Conservation (phyloP, 2,113 vertebrate species). For the Leucoraja erinaceus region DNA sequence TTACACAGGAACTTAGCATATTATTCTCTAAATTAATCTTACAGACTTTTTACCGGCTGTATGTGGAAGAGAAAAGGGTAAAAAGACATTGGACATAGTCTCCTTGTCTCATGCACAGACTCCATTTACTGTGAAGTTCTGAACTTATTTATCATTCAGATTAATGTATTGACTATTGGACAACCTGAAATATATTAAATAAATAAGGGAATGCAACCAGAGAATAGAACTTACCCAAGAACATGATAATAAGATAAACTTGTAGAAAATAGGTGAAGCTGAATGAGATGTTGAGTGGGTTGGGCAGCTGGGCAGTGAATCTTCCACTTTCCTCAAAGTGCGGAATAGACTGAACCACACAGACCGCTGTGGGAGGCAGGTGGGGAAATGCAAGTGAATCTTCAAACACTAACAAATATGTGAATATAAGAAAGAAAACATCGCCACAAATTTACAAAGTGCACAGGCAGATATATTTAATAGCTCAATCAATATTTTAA, state of each 20-base stretch:
- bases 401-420: not conserved
- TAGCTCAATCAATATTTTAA: not conserved
- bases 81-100: not conserved
- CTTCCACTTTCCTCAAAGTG: slow-evolving; percentile 76
- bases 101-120: no score
- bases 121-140: not conserved
- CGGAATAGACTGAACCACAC: slow-evolving; percentile 80
- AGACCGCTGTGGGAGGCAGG: slow-evolving; percentile 61
- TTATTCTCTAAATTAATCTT: not conserved
- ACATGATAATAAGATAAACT: slow-evolving; percentile 71
- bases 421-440: not conserved
- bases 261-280: slow-evolving; percentile 78
- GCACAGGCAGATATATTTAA: not conserved
- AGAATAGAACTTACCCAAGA: slow-evolving; percentile 72
- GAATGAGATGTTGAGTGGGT: slow-evolving; percentile 67
- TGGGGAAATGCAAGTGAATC: not conserved
- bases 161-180: not conserved
- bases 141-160: not conserved
- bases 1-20: not conserved
- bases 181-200: not conserved
- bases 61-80: not conserved
- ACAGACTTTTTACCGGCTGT: not conserved
- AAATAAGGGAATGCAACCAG: not conserved
- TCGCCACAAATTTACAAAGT: not conserved
- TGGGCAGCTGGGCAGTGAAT: slow-evolving; percentile 75